These are phyloP conservation scores for Sebastes nivosus DNA, from an alignment of 2,797 vertebrate genomes.

Conservation along the genomic window DNA sequence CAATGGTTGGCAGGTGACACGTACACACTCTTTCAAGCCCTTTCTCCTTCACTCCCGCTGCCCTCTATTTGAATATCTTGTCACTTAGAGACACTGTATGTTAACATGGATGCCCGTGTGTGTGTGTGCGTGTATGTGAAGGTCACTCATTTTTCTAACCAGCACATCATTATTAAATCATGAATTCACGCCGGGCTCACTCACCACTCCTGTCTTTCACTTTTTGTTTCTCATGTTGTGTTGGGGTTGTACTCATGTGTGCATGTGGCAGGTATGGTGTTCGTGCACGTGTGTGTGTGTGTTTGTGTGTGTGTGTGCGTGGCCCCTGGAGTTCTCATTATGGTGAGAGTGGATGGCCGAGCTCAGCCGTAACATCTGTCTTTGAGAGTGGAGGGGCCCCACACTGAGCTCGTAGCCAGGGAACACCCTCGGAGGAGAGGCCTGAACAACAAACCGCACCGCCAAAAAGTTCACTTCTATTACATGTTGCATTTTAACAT, in stretches of 20 bases:
- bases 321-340: conserved; percentile 78
- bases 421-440: conserved; percentile 25
- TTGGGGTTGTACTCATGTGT: not conserved
- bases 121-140: conserved; percentile 38
- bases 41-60: conserved; percentile 4
- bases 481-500: not conserved
- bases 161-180: conserved; percentile 59
- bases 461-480: conserved; percentile 7
- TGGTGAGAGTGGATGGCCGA: conserved; percentile 44
- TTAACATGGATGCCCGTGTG: conserved; percentile 18
- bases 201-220: conserved; percentile 6
- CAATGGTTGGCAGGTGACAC: conserved; percentile 32
- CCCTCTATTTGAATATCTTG: conserved; percentile 57
- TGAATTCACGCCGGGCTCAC: conserved; percentile 24
- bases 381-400: conserved; percentile 57
- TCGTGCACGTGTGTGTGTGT: not conserved
- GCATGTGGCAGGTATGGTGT: not conserved
- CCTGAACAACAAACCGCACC: conserved; percentile 21
- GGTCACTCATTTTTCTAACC: conserved; percentile 52
- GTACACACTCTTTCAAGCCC: not conserved
- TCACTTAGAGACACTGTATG: conserved; percentile 38
- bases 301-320: not conserved
- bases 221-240: conserved; percentile 17
- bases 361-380: conserved; percentile 72
- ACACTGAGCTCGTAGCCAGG: conserved; percentile 44